phyloP scores from a whole-genome alignment of 1,140 invertebrate genomes.

The Trigoniulus corallinus region DNA sequence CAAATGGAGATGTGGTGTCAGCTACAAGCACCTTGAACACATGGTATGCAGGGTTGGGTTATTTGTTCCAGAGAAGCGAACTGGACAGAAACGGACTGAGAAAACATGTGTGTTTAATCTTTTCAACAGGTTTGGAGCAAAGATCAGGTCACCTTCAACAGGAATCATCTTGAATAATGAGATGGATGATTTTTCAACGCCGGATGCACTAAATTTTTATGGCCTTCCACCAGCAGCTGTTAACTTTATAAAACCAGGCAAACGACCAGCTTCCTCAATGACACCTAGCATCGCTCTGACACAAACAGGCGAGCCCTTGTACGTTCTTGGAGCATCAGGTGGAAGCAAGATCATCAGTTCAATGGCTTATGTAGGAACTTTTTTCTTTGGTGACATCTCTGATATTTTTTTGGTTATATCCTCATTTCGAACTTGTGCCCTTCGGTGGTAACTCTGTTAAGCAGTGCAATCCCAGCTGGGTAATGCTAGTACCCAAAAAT shows the following conservation, averaged over 20 bases:
- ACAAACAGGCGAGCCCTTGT: constrained; percentile 44
- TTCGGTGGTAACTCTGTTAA: no score
- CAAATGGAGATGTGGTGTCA: constrained; percentile 78
- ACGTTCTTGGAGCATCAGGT: constrained; percentile 80
- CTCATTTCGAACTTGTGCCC: neutral
- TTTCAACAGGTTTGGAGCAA: constrained; percentile 51
- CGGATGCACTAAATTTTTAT: constrained; percentile 56
- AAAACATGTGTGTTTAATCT: neutral
- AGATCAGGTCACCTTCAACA: constrained; percentile 51
- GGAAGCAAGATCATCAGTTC: constrained; percentile 77
- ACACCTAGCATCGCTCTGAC: constrained; percentile 66
- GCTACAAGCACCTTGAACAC: constrained; percentile 88
- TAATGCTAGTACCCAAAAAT: no score
- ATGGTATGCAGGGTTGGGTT: no score
- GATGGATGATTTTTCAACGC: constrained; percentile 89
- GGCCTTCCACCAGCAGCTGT: constrained; percentile 52
- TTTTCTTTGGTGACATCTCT: neutral
- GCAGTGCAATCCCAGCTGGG: no score
- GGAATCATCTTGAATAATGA: constrained; percentile 85
- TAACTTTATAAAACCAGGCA: constrained; percentile 60
- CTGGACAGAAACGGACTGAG: neutral
- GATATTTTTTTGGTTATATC: neutral
- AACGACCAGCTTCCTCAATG: constrained; percentile 84
- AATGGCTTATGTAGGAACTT: constrained; percentile 14
- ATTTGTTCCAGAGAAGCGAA: no score